Evolutionary conservation across 2,888 invertebrate species (phyloP), one percentile per base, ranked within the genome.

Genomic region (Drosophila mayaguana): DNA sequence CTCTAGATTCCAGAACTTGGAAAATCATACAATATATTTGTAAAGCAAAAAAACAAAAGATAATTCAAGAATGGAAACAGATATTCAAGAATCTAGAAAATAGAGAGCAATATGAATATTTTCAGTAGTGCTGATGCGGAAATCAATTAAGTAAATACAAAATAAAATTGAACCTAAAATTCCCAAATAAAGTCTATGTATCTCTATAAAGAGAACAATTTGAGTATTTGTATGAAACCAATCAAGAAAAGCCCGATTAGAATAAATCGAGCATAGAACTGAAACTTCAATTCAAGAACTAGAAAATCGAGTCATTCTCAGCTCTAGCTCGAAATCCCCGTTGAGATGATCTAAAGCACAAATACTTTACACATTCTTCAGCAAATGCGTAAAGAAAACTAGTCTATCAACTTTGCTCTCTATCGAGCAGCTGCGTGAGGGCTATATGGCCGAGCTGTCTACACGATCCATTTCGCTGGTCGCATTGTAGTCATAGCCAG

Each of bases 381-480:
- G 32, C 42, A 14, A 60, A 60, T 63, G 56, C 54, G 45, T 57
- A 56, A 54, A 54, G 68, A 56, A 78, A 76, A 78, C 76, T 69
- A 42, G 76, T 70, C 48, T 9, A n/a, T 50, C 70, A 18, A 55
- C 61, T 68, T 76, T 63, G 9, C 14, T 25, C 3, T 40, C 8
- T 11, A 22, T 16, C 40, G 16, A 32, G 40, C 18, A 20, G 45
- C 36, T 42, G 20, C 40, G 48, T 50, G 34, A 14, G 36, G 48
- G 14, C 8, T 18, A 8, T 16, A 77, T 34, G 25, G 62, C 40
- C 75, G 72, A 34, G 45, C 55, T 68, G 68, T 67, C 78, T 63
- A 55, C 45, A 45, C 74, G 71, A 88, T 88, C 86, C 57, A 65
- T 80, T 88, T 85, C 80, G 40, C 43, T 53, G 32, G 62, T 54